Base-by-base conservation (phyloP, 2,797 vertebrate species). In the Aeoliscus strigatus region DNA sequence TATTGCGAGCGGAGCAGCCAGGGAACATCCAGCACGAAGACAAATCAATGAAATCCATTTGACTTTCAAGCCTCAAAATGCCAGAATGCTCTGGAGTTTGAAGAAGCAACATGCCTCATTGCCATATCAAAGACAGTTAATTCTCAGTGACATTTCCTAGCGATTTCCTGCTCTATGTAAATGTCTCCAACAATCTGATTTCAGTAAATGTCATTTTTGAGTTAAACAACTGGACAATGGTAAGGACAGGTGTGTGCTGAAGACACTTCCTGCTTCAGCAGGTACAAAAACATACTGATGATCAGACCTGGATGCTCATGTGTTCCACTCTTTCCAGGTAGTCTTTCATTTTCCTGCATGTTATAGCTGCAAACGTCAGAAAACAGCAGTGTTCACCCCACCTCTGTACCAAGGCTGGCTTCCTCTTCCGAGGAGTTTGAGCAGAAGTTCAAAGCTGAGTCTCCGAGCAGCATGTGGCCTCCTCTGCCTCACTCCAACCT, bases 131-230 rank as follows among this genome's bases (percentile, higher is more conserved):
- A 72, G 75, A 52, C 62, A 32, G 51, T 60, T 81, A 81, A 86
- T 82, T 86, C 73, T 74, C 70, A 70, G 38, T 88, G 84, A 86
- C 87, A 89, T 90, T 90, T 90, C 60, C 63, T 38, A 40, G 77
- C 82, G 73, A 83, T 87, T 85, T 80, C 74, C 79, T 78, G 47
- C 70, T 27, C 67, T 83, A 86, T 88, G 84, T 64, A 87, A 88
- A 89, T 87, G 76, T 65, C 63, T 62, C 60, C 43, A 40, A 56
- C 80, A 81, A 88, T 89, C 84, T 82, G 86, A 87, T 88, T 83
- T 68, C 36, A 70, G 79, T 71, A 86, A 90, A 90, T 88, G 87
- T 83, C 86, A 85, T 77, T 83, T 67, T 68, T 59, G 78, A 80
- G 70, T 64, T 76, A 50, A 77, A 83, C 66, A 75, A 73, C 31